Conservation (phyloP, 1,140 invertebrate genomes). For the Penaeus vannamei region DNA sequence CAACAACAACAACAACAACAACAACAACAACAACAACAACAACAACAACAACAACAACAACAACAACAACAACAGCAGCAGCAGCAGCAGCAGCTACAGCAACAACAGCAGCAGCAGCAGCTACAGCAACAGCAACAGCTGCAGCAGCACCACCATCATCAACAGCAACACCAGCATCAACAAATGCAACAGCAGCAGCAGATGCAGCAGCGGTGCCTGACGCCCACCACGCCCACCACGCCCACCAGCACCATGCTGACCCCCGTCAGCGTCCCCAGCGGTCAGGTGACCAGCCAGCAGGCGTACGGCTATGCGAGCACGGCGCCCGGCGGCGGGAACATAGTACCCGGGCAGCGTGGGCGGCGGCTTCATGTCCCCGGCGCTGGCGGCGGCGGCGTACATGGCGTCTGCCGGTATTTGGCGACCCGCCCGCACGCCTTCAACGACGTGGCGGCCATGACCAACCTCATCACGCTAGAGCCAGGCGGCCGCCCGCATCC, state of each 20-base stretch:
- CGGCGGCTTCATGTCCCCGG: constrained; percentile 24
- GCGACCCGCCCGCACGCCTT: constrained; percentile 39
- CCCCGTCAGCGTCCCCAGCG: neutral
- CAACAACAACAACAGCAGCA: constrained; percentile 48
- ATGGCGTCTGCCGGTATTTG: constrained; percentile 54
- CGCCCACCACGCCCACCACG: neutral
- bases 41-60: neutral
- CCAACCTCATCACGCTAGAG: constrained; percentile 52
- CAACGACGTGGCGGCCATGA: constrained; percentile 53
- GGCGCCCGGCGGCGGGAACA: neutral
- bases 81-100: constrained; percentile 14
- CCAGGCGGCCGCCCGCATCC: constrained; percentile 55
- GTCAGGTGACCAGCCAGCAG: constrained; percentile 26
- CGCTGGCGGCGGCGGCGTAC: constrained; percentile 39
- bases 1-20: neutral
- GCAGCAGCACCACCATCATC: neutral
- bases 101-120: constrained; percentile 2
- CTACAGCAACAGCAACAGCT: constrained; percentile 1
- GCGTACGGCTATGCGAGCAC: neutral
- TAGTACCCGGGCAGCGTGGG: constrained; percentile 35
- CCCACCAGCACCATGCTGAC: constrained; percentile 7
- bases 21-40: neutral
- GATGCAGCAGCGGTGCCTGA: no score
- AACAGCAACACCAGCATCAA: neutral
- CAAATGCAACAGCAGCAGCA: no score